Conservation (phyloP, 2,797 vertebrate species). For the Notoglanidium macrostoma region DNA sequence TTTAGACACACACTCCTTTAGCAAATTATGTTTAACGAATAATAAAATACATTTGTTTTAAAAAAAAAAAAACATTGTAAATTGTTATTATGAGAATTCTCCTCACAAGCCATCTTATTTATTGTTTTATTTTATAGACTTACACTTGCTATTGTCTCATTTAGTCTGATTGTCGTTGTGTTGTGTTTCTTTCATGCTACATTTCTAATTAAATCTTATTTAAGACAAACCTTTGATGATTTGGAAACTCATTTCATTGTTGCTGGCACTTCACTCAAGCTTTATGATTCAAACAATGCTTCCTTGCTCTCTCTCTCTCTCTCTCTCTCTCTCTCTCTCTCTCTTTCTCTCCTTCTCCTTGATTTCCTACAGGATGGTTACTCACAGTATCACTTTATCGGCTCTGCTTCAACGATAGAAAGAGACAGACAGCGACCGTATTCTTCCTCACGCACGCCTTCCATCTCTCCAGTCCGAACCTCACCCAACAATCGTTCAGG, state of each 20-base stretch:
- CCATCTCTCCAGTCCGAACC: conserved; percentile 94
- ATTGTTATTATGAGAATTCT: background rate
- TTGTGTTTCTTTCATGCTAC: background rate
- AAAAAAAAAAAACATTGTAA: background rate
- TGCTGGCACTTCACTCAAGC: background rate
- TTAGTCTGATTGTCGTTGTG: background rate
- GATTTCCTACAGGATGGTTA: conserved; percentile 85
- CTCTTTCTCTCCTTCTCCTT: background rate
- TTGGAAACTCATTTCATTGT: background rate
- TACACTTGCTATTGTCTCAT: background rate
- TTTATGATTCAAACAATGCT: background rate
- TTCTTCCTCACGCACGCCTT: conserved; percentile 95
- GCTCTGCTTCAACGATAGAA: conserved; percentile 97
- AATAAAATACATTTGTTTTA: background rate
- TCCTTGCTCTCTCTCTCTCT: background rate
- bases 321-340: background rate
- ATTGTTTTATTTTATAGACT: background rate
- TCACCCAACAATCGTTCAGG: conserved; percentile 99
- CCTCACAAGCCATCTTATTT: background rate
- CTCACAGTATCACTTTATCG: conserved; percentile 98
- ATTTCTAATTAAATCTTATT: background rate
- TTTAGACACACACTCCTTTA: background rate
- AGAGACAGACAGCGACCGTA: conserved; percentile 96
- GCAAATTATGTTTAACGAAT: background rate
- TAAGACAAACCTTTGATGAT: background rate